phyloP scores from a whole-genome alignment of 2,888 invertebrate species.

The Drosophila fulvimacula region DNA sequence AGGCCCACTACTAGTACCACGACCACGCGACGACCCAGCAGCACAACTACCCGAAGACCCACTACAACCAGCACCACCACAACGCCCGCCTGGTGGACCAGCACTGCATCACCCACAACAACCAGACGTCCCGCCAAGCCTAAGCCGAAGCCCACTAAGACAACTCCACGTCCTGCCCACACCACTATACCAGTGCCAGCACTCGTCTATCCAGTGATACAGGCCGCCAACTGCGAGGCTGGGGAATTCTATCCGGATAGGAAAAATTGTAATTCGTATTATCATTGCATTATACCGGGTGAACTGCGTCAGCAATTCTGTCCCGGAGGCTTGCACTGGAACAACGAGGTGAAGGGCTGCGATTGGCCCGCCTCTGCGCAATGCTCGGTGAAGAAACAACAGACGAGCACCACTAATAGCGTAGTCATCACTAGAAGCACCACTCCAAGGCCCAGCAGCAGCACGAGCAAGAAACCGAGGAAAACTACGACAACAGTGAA shows the following conservation, averaged over 20 bases:
- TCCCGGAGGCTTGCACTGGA: constrained; percentile 93
- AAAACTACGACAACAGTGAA: constrained; percentile 41
- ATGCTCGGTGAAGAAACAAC: constrained; percentile 85
- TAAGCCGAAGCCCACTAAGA: constrained; percentile 64
- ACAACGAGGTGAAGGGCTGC: constrained; percentile 88
- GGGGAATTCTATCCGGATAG: constrained; percentile 88
- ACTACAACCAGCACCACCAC: constrained; percentile 18
- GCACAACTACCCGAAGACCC: constrained; percentile 67
- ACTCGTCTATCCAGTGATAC: constrained; percentile 84
- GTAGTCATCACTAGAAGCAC: constrained; percentile 3
- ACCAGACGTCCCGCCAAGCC: constrained; percentile 70
- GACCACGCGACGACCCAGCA: constrained; percentile 70
- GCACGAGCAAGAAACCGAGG: constrained; percentile 42
- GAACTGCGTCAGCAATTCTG: constrained; percentile 90
- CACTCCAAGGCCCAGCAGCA: constrained; percentile 2
- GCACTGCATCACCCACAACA: constrained; percentile 67
- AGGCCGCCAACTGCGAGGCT: constrained; percentile 84
- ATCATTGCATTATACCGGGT: constrained; percentile 90
- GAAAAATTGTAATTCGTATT: constrained; percentile 90
- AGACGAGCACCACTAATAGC: constrained; percentile 25
- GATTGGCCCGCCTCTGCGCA: constrained; percentile 93
- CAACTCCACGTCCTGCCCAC: constrained; percentile 60
- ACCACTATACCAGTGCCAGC: constrained; percentile 85
- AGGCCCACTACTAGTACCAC: constrained; percentile 35
- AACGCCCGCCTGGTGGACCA: constrained; percentile 85